These are phyloP conservation scores for Triplophysa dalaica DNA, from an alignment of 2,113 vertebrate species.

Conservation along the genomic window DNA sequence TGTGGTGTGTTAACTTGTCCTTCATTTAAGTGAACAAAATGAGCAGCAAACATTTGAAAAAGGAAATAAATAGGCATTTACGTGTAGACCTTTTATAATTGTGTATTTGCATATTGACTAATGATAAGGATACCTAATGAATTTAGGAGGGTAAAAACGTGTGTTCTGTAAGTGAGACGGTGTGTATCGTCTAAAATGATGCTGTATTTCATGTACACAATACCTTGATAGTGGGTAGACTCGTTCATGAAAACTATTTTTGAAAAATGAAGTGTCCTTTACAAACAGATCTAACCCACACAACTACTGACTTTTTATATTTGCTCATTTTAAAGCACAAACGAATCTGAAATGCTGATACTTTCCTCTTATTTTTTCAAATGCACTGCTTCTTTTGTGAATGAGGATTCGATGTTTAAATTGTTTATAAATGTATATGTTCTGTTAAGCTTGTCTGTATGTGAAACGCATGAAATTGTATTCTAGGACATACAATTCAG, in stretches of 20 bases:
- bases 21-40: constrained; percentile 40
- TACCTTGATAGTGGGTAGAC: constrained; percentile 10
- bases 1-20: constrained; percentile 1
- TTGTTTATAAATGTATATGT: constrained; percentile 40
- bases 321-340: constrained; percentile 57
- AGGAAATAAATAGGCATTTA: not conserved
- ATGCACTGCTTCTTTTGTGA: constrained; percentile 59
- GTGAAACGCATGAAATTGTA: constrained; percentile 48
- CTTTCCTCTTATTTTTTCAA: constrained; percentile 52
- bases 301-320: constrained; percentile 57
- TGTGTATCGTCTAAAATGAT: constrained; percentile 6
- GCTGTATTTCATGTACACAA: constrained; percentile 27
- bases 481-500: constrained; percentile 44
- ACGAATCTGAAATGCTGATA: constrained; percentile 37
- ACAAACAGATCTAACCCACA: constrained; percentile 34
- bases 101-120: not conserved
- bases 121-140: constrained; percentile 30
- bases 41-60: constrained; percentile 48
- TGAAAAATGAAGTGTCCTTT: constrained; percentile 53
- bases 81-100: constrained; percentile 19
- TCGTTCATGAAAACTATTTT: constrained; percentile 43
- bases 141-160: constrained; percentile 7
- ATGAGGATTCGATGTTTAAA: constrained; percentile 41
- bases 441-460: constrained; percentile 47
- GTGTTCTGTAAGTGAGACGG: constrained; percentile 11